These are phyloP conservation scores for Tenthredo distinguenda DNA, from an alignment of 2,888 invertebrate genomes.

Conservation along the genomic window DNA sequence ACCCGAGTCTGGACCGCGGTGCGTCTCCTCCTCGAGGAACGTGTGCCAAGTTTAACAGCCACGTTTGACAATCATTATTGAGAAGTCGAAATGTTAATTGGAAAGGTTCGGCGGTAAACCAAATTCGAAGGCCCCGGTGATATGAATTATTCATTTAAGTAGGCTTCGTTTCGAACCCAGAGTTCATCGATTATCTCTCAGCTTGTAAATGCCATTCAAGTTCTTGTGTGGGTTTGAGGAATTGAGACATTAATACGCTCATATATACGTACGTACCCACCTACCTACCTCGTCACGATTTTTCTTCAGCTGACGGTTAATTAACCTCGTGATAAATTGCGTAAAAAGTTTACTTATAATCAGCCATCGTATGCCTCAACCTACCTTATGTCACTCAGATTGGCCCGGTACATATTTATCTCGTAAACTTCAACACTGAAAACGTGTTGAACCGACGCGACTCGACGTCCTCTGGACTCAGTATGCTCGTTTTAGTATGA, in stretches of 20 bases:
- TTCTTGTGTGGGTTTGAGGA: conserved; percentile 6
- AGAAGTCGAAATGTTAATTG: conserved; percentile 13
- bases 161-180: conserved; percentile 20
- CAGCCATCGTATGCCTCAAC: not conserved
- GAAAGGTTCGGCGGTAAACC: not conserved
- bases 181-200: conserved; percentile 37
- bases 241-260: conserved; percentile 1
- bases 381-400: not conserved
- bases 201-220: conserved; percentile 39
- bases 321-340: conserved; percentile 21
- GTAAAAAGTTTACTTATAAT: conserved; percentile 12
- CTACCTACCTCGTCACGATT: conserved; percentile 4
- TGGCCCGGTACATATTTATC: not conserved
- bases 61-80: conserved; percentile 27
- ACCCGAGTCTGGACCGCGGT: not conserved
- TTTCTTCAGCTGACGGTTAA: conserved; percentile 10
- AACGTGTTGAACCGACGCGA: not conserved
- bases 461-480: not conserved
- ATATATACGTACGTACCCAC: not conserved
- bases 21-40: not conserved
- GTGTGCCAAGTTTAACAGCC: not conserved
- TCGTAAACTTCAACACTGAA: conserved; percentile 4
- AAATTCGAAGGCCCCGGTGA: not conserved
- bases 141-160: conserved; percentile 18
- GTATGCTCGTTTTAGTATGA: not conserved